These are phyloP conservation scores for Scaeva pyrastri DNA, from an alignment of 2,888 invertebrate genomes.

Conservation along the genomic window DNA sequence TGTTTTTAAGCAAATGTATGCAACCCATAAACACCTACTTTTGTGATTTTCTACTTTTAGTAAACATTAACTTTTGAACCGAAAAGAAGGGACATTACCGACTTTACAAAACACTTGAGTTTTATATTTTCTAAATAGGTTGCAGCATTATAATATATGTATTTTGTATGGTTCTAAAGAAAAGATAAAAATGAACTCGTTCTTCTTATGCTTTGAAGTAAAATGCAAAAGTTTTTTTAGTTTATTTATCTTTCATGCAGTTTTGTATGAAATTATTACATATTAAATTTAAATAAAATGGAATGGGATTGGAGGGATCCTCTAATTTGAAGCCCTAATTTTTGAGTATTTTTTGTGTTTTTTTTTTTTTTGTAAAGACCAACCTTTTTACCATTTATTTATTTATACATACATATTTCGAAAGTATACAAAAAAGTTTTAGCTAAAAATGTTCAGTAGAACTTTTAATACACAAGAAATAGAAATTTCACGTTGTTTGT, in stretches of 20 bases:
- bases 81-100: conserved; percentile 63
- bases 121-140: conserved; percentile 16
- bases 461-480: too few relatives aligned
- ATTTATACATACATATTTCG: too few relatives aligned
- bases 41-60: not conserved
- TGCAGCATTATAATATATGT: not conserved
- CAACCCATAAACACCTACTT: not conserved
- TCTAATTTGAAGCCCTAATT: too few relatives aligned
- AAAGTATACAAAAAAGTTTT: too few relatives aligned
- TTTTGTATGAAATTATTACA: not conserved
- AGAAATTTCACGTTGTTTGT: too few relatives aligned
- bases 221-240: conserved; percentile 54
- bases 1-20: not conserved
- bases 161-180: not conserved
- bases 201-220: conserved; percentile 31
- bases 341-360: too few relatives aligned
- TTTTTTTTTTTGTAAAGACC: too few relatives aligned
- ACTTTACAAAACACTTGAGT: conserved; percentile 62
- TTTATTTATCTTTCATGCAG: not conserved
- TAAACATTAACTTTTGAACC: conserved; percentile 37
- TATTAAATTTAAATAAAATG: not conserved
- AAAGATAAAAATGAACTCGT: not conserved
- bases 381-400: too few relatives aligned
- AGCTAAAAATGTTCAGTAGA: too few relatives aligned
- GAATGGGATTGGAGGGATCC: too few relatives aligned